Evolutionary conservation across 2,888 invertebrate species (phyloP).

Genomic region (Aricia artaxerxes): DNA sequence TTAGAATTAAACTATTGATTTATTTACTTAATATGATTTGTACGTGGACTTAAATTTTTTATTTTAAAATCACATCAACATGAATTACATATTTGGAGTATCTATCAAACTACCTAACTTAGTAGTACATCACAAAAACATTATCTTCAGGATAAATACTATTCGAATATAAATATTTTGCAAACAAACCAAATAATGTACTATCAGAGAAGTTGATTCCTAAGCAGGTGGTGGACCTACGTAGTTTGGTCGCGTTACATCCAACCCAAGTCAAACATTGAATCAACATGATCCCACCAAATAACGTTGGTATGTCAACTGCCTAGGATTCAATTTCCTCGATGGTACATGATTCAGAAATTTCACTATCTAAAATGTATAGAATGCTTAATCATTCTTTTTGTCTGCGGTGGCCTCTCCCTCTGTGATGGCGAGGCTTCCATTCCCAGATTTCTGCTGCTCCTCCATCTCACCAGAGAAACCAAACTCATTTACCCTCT

Average conservation of each 20-base stretch:
- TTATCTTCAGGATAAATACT: constrained; percentile 29
- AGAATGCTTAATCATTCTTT: constrained; percentile 67
- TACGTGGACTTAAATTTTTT: constrained; percentile 24
- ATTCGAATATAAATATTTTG: constrained; percentile 31
- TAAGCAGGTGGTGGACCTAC: too few relatives aligned
- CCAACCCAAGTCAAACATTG: too few relatives aligned
- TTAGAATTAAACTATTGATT: constrained; percentile 10
- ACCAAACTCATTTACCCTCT: constrained; percentile 98
- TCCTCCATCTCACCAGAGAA: constrained; percentile 95
- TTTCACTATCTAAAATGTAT: constrained; percentile 41
- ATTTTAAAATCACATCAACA: constrained; percentile 28
- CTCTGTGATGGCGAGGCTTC: constrained; percentile 61
- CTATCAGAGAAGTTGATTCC: too few relatives aligned
- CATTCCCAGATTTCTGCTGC: constrained; percentile 67
- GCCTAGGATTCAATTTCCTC: too few relatives aligned
- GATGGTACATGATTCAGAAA: constrained; percentile 31
- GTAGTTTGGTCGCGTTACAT: too few relatives aligned
- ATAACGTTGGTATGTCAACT: too few relatives aligned
- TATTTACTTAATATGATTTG: constrained; percentile 22
- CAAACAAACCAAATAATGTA: constrained; percentile 32
- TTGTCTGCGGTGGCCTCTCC: constrained; percentile 60
- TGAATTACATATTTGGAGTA: constrained; percentile 14
- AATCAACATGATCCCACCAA: too few relatives aligned
- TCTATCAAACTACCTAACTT: constrained; percentile 1
- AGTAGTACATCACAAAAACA: constrained; percentile 16